Base-by-base conservation (phyloP, 2,888 invertebrate species). In the Neuroscelio doddi region DNA sequence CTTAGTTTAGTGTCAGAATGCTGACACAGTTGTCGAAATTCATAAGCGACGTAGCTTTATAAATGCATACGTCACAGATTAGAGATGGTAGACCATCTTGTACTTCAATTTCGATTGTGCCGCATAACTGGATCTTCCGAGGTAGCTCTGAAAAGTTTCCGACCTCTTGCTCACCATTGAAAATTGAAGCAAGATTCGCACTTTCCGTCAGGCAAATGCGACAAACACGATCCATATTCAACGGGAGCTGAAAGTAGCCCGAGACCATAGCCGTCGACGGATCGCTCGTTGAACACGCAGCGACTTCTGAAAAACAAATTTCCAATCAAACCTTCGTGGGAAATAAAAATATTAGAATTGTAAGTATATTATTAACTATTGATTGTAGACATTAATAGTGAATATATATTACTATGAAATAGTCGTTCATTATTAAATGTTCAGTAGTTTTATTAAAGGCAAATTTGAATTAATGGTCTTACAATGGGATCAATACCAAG, bases 21-120 rank as follows among this genome's bases (percentile, higher is more conserved):
- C 65, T 84, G 84, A 59, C 83, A 84, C 36, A 81, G 79, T 32
- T 83, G 80, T 27, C 84, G 76, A 64, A 84, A 84, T 58, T 83
- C 84, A 42, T 83, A 79, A 10, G 83, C 83, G 15, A 83, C 75
- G 9, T 73, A n/a, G 82, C 82, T 68, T 83, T 84, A 46, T 82
- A 83, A 50, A 79, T 69, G 61, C 84, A 84, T 29, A 79, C 75
- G 52, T 81, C 78, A 61, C 84, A 84, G 50, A 84, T 84, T 38
- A 80, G 55, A 1, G 82, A 77, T 41, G 84, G 84, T 38, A 84
- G 69, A n/a, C 83, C 83, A 68, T 84, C 84, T 45, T 81, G 80
- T 56, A 81, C 80, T 4, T 82, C 75, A 58, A 84, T 78, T 47
- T 84, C 81, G 4, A 84, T 77, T 1, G 77, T 80, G 9, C 84